Percentiles rank a stretch among this genome's conserved stretches.
Evolutionary conservation across 2,113 vertebrate species (phyloP).

Genomic region (Odocoileus hemionus): DNA sequence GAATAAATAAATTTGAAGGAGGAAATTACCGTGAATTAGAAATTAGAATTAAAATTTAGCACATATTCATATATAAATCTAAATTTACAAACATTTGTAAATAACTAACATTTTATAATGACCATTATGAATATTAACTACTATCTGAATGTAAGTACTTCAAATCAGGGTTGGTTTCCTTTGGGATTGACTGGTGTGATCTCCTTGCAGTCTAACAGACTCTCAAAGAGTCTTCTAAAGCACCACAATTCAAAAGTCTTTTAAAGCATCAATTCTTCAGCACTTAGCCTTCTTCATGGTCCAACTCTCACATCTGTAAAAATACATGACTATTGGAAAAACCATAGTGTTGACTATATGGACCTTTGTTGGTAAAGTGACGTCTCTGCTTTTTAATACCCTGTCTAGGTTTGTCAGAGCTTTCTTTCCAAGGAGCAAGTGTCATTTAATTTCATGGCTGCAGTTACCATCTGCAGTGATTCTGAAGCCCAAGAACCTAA

Average conservation of each 20-base stretch:
- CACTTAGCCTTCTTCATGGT: background rate
- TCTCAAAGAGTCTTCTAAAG: background rate
- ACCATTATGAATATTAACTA: background rate
- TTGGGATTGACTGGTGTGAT: background rate
- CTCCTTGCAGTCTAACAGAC: background rate
- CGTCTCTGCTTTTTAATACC: background rate
- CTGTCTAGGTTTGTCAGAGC: background rate
- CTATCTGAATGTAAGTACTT: background rate
- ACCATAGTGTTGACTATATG: background rate
- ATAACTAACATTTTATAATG: background rate
- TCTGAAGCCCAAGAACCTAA: background rate
- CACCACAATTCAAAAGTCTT: background rate
- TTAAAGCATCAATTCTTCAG: background rate
- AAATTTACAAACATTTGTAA: background rate
- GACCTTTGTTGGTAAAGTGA: background rate
- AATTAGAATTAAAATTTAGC: background rate
- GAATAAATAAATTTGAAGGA: background rate
- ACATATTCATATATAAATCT: background rate
- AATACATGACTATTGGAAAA: background rate
- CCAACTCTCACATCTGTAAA: background rate
- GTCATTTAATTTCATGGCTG: background rate
- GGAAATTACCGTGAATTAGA: background rate
- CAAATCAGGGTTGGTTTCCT: background rate
- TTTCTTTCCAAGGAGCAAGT: background rate
- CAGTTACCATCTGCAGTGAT: background rate